Percentiles rank a stretch among this genome's conserved stretches.
These are phyloP conservation scores for Hypomesus transpacificus DNA, from an alignment of 2,113 vertebrate species.

Conservation along the genomic window DNA sequence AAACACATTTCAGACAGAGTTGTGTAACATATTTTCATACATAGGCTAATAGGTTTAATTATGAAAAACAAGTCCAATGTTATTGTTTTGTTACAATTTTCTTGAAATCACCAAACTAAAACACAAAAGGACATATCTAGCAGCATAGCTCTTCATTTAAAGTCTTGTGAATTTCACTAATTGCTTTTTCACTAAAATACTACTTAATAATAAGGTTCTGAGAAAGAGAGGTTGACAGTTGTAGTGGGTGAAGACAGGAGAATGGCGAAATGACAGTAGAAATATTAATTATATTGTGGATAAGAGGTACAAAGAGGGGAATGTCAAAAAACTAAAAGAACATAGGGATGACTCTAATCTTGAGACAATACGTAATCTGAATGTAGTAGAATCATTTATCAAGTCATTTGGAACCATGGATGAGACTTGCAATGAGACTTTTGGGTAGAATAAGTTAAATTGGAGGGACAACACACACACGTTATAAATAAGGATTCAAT, in stretches of 20 bases:
- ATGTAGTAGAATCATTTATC: too few species aligned
- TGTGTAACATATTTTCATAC: too few species aligned
- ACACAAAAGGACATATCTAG: conserved; percentile 51
- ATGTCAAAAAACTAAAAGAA: background rate
- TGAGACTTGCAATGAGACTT: too few species aligned
- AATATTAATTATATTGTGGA: background rate
- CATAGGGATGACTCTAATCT: too few species aligned
- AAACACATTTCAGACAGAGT: too few species aligned
- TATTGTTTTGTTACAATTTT: background rate
- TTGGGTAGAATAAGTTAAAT: too few species aligned
- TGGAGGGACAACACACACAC: too few species aligned
- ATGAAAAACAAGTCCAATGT: too few species aligned
- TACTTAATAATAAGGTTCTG: conserved; percentile 22
- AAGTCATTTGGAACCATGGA: too few species aligned
- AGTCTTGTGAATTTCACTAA: conserved; percentile 48
- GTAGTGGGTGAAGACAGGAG: conserved; percentile 32
- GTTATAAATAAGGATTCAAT: too few species aligned
- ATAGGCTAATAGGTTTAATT: too few species aligned
- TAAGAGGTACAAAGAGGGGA: background rate
- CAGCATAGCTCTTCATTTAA: conserved; percentile 57
- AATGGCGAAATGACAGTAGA: conserved; percentile 33
- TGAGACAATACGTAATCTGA: too few species aligned
- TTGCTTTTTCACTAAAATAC: conserved; percentile 25
- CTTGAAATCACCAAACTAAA: conserved; percentile 34
- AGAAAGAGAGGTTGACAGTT: conserved; percentile 29